Evolutionary conservation across 2,113 vertebrate species (phyloP).

Genomic region (Solea senegalensis): DNA sequence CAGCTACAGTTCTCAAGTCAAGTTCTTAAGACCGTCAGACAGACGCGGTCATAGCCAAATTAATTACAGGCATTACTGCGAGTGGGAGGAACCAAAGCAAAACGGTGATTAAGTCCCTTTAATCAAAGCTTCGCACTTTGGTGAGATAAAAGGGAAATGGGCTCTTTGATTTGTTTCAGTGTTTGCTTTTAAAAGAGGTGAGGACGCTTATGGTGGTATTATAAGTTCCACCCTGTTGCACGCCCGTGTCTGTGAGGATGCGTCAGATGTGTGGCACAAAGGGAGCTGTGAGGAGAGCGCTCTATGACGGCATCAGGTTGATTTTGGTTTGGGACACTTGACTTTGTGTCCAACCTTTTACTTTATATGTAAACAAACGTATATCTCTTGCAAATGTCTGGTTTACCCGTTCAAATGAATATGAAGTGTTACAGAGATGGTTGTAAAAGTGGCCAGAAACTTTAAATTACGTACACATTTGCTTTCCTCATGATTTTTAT

Average conservation of each 20-base stretch:
- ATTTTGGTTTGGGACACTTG: conserved; percentile 10
- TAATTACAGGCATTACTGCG: conserved; percentile 73
- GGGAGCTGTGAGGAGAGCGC: conserved; percentile 55
- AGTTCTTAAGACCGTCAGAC: conserved; percentile 65
- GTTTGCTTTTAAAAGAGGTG: conserved; percentile 61
- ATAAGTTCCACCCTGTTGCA: conserved; percentile 50
- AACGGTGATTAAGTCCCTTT: conserved; percentile 66
- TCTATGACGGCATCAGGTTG: conserved; percentile 38
- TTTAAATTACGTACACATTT: no score
- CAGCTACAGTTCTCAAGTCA: conserved; percentile 54
- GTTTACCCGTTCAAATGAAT: no score
- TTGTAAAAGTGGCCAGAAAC: no score
- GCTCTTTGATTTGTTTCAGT: conserved; percentile 70
- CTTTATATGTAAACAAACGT: no score
- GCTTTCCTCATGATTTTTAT: no score
- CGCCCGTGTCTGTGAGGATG: conserved; percentile 36
- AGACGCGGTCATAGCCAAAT: conserved; percentile 68
- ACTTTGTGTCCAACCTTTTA: no score
- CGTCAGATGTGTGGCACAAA: conserved; percentile 65
- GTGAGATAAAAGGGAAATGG: conserved; percentile 68
- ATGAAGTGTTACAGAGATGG: no score
- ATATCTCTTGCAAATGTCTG: no score
- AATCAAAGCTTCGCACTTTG: conserved; percentile 75
- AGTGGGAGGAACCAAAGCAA: conserved; percentile 66
- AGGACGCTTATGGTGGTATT: conserved; percentile 56